These are phyloP conservation scores for Dolichomitus sp. DNA, from an alignment of 2,888 invertebrate genomes.

Conservation along the genomic window DNA sequence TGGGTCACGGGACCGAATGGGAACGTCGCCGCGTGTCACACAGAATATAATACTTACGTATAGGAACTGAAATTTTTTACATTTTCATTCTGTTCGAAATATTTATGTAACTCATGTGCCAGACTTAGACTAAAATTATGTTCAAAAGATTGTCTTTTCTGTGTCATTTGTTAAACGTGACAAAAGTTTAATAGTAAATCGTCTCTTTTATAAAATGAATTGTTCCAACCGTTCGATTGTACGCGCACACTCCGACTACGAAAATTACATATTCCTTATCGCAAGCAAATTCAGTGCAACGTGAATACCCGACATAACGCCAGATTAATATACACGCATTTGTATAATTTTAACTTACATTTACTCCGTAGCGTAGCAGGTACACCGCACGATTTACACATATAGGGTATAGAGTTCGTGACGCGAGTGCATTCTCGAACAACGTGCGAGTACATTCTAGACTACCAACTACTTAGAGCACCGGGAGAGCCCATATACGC, in stretches of 20 bases:
- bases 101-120: not conserved
- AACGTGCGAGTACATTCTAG: slow-evolving; percentile 46
- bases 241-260: not conserved
- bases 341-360: slow-evolving; percentile 58
- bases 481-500: slow-evolving; percentile 15
- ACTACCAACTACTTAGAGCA: slow-evolving; percentile 6
- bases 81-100: not conserved
- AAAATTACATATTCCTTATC: slow-evolving; percentile 58
- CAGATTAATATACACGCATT: slow-evolving; percentile 51
- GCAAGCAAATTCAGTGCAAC: slow-evolving; percentile 10
- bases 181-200: not conserved
- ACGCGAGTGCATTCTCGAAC: slow-evolving; percentile 56
- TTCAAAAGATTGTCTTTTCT: not conserved
- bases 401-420: slow-evolving; percentile 47
- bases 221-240: slow-evolving; percentile 34
- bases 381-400: slow-evolving; percentile 14
- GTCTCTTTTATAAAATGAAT: slow-evolving; percentile 11
- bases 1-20: slow-evolving; percentile 65
- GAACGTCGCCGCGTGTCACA: slow-evolving; percentile 59
- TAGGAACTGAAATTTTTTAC: slow-evolving; percentile 7
- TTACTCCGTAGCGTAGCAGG: not conserved
- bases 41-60: slow-evolving; percentile 22
- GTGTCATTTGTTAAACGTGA: no score
- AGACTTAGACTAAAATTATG: not conserved
- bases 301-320: slow-evolving; percentile 23